Conservation (phyloP, 2,113 vertebrate genomes). For the Bagarius yarrelli region DNA sequence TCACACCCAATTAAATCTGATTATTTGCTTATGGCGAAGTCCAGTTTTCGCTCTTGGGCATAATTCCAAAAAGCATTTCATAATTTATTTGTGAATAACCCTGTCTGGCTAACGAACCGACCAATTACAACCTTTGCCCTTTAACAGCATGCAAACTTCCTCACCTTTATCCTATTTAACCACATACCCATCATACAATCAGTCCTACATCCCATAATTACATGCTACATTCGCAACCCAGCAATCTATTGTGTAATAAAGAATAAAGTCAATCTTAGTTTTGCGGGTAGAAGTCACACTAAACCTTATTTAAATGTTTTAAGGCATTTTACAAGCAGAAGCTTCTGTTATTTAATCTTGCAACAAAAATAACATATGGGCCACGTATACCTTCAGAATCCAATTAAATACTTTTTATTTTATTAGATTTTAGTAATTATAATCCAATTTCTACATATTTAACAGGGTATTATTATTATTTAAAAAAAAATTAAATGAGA, state of each 20-base stretch:
- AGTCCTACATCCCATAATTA: background rate
- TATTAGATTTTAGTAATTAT: too few relatives aligned
- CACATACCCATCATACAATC: background rate
- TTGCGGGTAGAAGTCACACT: background rate
- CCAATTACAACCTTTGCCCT: background rate
- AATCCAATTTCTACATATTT: too few relatives aligned
- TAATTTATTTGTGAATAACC: background rate
- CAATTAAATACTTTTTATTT: too few relatives aligned
- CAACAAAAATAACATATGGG: too few relatives aligned
- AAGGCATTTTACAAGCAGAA: background rate
- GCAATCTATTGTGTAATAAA: background rate
- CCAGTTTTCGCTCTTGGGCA: background rate
- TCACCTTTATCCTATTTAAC: slow-evolving; percentile 1
- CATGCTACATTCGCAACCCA: too few relatives aligned
- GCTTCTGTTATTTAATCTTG: background rate
- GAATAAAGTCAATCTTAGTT: background rate
- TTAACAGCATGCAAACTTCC: background rate
- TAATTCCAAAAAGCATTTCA: background rate
- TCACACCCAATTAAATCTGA: background rate
- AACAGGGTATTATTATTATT: too few relatives aligned
- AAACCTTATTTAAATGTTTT: background rate
- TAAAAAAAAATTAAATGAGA: too few relatives aligned
- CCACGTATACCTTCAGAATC: too few relatives aligned
- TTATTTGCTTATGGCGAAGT: background rate
- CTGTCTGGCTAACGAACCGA: background rate